Evolutionary conservation across 2,113 vertebrate genomes (phyloP).

Genomic region (Thryonomys swinderianus): DNA sequence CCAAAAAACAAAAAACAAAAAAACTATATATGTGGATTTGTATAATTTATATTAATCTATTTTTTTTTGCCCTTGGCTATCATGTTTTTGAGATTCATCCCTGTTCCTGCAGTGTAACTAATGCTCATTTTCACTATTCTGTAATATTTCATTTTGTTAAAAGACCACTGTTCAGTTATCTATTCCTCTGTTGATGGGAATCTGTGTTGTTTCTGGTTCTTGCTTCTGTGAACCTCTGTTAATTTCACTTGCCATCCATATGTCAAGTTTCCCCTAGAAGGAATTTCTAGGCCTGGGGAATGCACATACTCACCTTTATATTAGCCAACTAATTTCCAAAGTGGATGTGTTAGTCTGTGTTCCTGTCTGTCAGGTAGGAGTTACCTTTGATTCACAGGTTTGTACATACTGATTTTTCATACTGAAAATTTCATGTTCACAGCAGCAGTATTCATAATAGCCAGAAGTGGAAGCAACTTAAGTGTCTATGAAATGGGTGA

Average conservation of each 20-base stretch:
- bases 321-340: neutral
- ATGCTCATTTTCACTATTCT: neutral
- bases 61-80: neutral
- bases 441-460: neutral
- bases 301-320: neutral
- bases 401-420: neutral
- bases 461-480: neutral
- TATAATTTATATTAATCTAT: neutral
- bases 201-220: neutral
- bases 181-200: neutral
- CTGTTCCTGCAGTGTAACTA: neutral
- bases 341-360: rapidly evolving
- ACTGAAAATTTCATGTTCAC: neutral
- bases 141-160: neutral
- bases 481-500: neutral
- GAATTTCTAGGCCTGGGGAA: too few relatives aligned
- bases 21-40: neutral
- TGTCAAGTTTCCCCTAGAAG: neutral
- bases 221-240: neutral
- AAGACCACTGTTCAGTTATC: neutral
- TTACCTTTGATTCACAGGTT: neutral
- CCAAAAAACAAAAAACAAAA: too few relatives aligned
- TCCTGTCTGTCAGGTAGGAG: neutral
- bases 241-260: neutral
- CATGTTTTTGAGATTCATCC: neutral